These are phyloP conservation scores for Teleogryllus oceanicus DNA, from an alignment of 2,888 invertebrate genomes.

Conservation along the genomic window DNA sequence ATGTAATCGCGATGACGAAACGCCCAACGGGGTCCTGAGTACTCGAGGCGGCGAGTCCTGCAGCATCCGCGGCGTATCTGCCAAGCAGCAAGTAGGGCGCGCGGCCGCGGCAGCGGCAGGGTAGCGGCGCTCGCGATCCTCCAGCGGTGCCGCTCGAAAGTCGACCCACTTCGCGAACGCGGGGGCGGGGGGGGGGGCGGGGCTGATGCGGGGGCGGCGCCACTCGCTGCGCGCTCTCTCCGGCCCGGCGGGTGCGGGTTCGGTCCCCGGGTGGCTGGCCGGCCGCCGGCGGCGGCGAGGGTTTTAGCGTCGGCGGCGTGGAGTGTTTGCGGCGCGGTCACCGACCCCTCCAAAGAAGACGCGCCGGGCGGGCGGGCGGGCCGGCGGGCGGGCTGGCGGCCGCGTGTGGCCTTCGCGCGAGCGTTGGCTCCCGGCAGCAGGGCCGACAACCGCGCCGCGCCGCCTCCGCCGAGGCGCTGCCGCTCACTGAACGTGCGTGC, in stretches of 20 bases:
- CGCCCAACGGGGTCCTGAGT: too few relatives aligned
- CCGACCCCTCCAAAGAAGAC: constrained; percentile 20
- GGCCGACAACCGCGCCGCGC: not conserved
- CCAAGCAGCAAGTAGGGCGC: too few relatives aligned
- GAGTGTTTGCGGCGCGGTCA: constrained; percentile 22
- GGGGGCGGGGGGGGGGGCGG: not conserved
- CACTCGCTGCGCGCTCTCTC: not conserved
- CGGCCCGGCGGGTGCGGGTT: not conserved
- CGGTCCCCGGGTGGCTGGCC: not conserved
- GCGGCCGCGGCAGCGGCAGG: too few relatives aligned
- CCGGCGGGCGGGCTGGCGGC: not conserved
- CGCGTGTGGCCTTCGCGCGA: not conserved
- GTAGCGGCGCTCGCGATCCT: too few relatives aligned
- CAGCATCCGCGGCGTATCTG: too few relatives aligned
- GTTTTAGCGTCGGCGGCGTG: constrained; percentile 19
- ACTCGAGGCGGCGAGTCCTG: too few relatives aligned
- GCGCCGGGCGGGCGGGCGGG: not conserved
- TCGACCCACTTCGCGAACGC: not conserved
- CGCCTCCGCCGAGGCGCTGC: not conserved
- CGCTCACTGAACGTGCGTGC: not conserved
- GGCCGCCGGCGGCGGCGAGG: not conserved
- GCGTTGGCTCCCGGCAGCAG: constrained; percentile 9
- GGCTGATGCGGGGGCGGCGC: not conserved
- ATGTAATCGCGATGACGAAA: too few relatives aligned
- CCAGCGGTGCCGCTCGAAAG: not conserved